Base-by-base conservation (phyloP, 2,113 vertebrate species). In the Cyprinodon variegatus region DNA sequence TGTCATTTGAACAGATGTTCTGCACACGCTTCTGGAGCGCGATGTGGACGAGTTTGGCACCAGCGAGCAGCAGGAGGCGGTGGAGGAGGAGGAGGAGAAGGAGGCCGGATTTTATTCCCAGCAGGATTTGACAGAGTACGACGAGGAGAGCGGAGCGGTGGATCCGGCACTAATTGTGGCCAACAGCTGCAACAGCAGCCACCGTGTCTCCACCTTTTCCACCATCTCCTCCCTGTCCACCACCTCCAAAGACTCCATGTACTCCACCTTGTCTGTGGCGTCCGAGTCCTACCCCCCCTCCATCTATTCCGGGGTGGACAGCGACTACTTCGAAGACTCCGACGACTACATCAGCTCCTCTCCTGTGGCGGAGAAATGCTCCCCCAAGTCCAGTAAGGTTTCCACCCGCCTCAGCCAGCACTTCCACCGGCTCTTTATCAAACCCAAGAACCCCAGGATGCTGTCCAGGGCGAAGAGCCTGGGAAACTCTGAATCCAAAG, bases 321-420 rank as follows among this genome's bases (percentile, higher is more conserved):
- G 97, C 0, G 98, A 97, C 81, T 99, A 96, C 1, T 94, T 91
- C 0, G 98, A 99, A 14, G 98, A 99, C 74, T 92, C 88, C 0
- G 97, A 98, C 0, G 97, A 98, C 74, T 94, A 95, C 29, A 78
- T 79, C 36, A 79, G 70, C 20, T 88, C 89, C 5, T 82, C 79
- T 41, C 89, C 91, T 0, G n/a, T 81, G 0, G 3, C 62, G 1
- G 88, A 85, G 1, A 89, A 86, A 45, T 64, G 41, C n/a, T 90
- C 81, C 0, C 70, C 88, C 0, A 93, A 74, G 68, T 71, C 84
- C 0, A 14, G 0, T 0, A 93, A 89, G 63, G 9, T 84, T 15
- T 76, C 94, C 0, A 78, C 85, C 6, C 94, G 93, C 0, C 92
- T 98, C 78, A 95, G 96, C 77, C 93, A 94, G 79, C 95, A 94